These are phyloP conservation scores for Lasioglossum leucozonium DNA, from an alignment of 2,888 invertebrate species.

Conservation along the genomic window DNA sequence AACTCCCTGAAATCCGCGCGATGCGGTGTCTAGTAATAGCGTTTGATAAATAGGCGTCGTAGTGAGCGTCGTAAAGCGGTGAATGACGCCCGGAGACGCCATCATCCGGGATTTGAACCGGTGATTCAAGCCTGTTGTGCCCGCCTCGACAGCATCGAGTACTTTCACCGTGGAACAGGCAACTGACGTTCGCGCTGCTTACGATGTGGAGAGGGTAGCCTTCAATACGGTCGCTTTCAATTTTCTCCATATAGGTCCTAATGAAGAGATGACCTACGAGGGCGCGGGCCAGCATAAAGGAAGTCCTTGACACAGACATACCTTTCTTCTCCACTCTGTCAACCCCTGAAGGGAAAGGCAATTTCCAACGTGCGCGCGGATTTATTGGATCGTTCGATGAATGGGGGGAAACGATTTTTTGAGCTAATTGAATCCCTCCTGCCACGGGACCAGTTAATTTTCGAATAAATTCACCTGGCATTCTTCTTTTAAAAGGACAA, in stretches of 20 bases:
- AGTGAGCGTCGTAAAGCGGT: conserved; percentile 28
- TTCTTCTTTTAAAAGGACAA: neutral
- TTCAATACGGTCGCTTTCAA: conserved; percentile 77
- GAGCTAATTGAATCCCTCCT: neutral
- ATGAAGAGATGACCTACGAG: conserved; percentile 76
- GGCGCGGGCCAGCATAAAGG: conserved; percentile 46
- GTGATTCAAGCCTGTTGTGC: conserved; percentile 31
- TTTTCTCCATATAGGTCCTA: conserved; percentile 78
- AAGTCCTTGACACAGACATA: conserved; percentile 55
- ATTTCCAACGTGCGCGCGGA: conserved; percentile 37
- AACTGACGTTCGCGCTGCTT: conserved; percentile 47
- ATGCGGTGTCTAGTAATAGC: neutral
- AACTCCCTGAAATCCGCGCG: neutral
- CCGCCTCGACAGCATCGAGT: conserved; percentile 9
- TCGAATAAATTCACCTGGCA: neutral
- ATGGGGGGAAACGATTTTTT: neutral
- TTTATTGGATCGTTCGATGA: conserved; percentile 4
- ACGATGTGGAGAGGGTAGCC: conserved; percentile 45
- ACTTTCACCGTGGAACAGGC: conserved; percentile 29
- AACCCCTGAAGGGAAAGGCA: conserved; percentile 44
- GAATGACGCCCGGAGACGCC: conserved; percentile 3
- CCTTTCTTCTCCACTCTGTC: conserved; percentile 55
- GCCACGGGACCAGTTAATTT: neutral
- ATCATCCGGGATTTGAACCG: conserved; percentile 32
- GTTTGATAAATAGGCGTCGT: conserved; percentile 29